A percentile compares a stretch with the other conserved stretches of the same genome.
phyloP scores from a whole-genome alignment of 2,113 vertebrate species.

The Tringa solitaria region DNA sequence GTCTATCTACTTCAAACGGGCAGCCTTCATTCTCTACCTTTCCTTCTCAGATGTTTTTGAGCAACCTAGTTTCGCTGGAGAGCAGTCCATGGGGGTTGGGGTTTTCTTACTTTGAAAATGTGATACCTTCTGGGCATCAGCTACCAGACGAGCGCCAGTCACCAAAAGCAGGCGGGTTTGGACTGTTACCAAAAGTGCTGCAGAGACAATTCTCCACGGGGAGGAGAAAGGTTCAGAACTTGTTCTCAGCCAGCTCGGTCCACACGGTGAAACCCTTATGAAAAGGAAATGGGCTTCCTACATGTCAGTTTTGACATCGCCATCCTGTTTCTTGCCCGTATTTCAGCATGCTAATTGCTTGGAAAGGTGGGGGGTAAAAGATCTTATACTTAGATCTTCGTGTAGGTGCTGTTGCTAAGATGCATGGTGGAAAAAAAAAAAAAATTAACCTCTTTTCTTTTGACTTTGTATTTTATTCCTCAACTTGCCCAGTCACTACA shows the following conservation, averaged over 20 bases:
- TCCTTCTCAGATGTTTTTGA: constrained; percentile 45
- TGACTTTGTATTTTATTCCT: not conserved
- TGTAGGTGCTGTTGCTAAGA: constrained; percentile 60
- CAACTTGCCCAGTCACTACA: not conserved
- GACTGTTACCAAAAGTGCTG: not conserved
- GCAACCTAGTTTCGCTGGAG: constrained; percentile 34
- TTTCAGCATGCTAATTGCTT: constrained; percentile 51
- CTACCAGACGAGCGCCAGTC: not conserved
- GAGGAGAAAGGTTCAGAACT: not conserved
- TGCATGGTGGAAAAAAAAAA: not conserved
- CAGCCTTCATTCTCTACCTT: not conserved
- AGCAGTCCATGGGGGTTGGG: not conserved
- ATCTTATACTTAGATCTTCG: constrained; percentile 46
- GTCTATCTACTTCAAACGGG: constrained; percentile 31
- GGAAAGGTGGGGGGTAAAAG: constrained; percentile 25
- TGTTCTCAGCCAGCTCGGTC: not conserved
- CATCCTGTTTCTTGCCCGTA: constrained; percentile 13
- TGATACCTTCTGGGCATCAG: not conserved
- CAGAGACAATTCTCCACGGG: not conserved
- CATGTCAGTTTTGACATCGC: constrained; percentile 24
- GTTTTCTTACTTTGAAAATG: not conserved
- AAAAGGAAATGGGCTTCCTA: constrained; percentile 31
- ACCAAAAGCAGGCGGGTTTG: not conserved
- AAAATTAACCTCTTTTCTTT: not conserved
- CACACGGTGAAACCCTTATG: not conserved